phyloP scores from a whole-genome alignment of 1,140 invertebrate genomes.

The Aphaenogaster floridana region DNA sequence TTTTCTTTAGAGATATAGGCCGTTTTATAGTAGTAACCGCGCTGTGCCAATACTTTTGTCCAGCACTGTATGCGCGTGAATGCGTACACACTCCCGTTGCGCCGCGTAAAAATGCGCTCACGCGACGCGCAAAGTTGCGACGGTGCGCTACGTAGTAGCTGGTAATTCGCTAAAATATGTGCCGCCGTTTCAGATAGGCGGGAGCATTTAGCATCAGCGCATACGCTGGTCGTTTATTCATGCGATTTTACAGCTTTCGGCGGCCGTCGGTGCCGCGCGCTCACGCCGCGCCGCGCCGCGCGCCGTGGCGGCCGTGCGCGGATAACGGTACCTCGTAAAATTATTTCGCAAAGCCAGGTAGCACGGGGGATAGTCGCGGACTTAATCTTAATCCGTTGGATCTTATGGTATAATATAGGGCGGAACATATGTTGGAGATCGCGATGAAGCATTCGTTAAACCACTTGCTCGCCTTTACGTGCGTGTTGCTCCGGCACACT shows the following conservation, averaged over 20 bases:
- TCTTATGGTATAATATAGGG: slow-evolving; percentile 14
- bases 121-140: neutral
- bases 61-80: neutral
- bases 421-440: slow-evolving; percentile 33
- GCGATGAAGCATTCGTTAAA: slow-evolving; percentile 29
- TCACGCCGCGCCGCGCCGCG: neutral
- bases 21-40: no score
- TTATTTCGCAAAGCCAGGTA: slow-evolving; percentile 47
- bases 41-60: no score
- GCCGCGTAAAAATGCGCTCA: slow-evolving; percentile 63
- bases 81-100: neutral
- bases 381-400: slow-evolving; percentile 52
- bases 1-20: no score
- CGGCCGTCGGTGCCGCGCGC: neutral
- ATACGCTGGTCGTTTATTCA: slow-evolving; percentile 34
- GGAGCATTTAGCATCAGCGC: slow-evolving; percentile 22
- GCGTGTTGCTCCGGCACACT: slow-evolving; percentile 25
- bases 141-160: neutral
- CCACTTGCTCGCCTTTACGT: slow-evolving; percentile 11
- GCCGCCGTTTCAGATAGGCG: slow-evolving; percentile 15
- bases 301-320: neutral
- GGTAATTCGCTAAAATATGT: slow-evolving; percentile 30
- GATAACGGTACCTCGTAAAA: slow-evolving; percentile 55
- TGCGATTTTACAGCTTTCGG: slow-evolving; percentile 52
- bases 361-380: neutral